phyloP scores from a whole-genome alignment of 92 coral and sea anemone genomes.

The Bergia puertoricense region DNA sequence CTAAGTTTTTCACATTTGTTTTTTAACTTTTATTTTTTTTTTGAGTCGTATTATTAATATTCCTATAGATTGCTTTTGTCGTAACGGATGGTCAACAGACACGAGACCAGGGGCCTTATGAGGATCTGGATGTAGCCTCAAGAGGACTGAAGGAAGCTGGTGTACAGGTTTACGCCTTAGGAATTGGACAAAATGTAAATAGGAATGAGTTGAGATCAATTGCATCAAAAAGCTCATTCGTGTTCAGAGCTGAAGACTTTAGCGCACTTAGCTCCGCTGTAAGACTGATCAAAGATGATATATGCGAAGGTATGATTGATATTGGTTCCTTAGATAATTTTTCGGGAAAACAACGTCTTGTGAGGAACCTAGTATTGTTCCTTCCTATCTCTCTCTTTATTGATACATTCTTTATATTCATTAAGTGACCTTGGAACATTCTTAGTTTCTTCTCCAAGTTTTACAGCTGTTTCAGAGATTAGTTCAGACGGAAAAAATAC shows the following conservation, averaged over 20 bases:
- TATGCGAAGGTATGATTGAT: slow-evolving; percentile 23
- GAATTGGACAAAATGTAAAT: slow-evolving; percentile 1
- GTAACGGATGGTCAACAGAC: slow-evolving; percentile 29
- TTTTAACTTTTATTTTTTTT: too few relatives aligned
- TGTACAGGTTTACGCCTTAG: slow-evolving; percentile 9
- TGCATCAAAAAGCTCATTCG: background rate
- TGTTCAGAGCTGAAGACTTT: background rate
- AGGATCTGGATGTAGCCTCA: slow-evolving; percentile 6
- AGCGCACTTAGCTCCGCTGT: background rate
- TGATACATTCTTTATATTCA: too few relatives aligned
- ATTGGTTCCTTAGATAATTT: background rate
- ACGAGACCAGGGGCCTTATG: background rate
- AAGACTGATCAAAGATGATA: background rate
- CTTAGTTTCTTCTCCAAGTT: too few relatives aligned
- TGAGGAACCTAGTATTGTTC: too few relatives aligned
- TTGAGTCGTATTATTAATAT: background rate
- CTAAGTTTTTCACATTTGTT: background rate
- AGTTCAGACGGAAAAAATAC: too few relatives aligned
- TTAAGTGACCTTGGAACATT: too few relatives aligned
- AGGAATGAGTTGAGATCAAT: background rate
- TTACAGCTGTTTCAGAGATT: too few relatives aligned
- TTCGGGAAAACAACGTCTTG: too few relatives aligned
- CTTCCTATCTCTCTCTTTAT: too few relatives aligned
- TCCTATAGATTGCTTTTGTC: slow-evolving; percentile 24
- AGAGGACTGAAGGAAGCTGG: slow-evolving; percentile 30